Conservation (phyloP, 2,797 vertebrate species). For the Limnodromus scolopaceus region DNA sequence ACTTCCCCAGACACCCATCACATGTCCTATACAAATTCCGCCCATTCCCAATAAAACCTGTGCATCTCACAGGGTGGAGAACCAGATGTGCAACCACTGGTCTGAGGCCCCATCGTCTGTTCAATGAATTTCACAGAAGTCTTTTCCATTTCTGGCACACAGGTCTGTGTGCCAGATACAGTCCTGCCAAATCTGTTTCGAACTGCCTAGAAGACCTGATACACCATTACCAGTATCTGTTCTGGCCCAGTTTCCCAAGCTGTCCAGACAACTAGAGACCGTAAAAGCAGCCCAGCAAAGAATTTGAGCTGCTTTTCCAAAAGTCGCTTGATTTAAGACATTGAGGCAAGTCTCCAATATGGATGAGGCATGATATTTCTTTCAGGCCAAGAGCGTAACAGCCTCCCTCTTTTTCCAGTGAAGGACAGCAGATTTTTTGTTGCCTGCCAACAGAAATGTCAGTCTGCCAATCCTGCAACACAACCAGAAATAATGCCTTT, state of each 20-base stretch:
- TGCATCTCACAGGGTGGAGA: background rate
- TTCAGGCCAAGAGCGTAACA: background rate
- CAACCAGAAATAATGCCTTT: background rate
- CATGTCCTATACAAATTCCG: background rate
- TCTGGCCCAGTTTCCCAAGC: background rate
- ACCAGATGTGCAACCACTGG: background rate
- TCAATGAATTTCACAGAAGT: background rate
- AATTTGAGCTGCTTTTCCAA: background rate
- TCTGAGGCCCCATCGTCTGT: background rate
- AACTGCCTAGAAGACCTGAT: background rate
- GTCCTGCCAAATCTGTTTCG: background rate
- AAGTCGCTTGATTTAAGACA: background rate
- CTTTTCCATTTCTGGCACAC: background rate
- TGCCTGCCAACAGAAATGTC: background rate
- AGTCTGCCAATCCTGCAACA: background rate
- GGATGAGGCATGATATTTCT: background rate
- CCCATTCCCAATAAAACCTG: background rate
- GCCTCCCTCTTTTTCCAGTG: background rate
- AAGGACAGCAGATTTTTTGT: constrained; percentile 1
- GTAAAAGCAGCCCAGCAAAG: background rate
- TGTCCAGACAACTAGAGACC: background rate
- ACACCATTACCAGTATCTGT: background rate
- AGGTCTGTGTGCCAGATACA: background rate
- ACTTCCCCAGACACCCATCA: background rate
- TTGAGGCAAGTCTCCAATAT: background rate